Evolutionary conservation across 2,113 vertebrate species (phyloP).

Genomic region (Peromyscus polionotus): DNA sequence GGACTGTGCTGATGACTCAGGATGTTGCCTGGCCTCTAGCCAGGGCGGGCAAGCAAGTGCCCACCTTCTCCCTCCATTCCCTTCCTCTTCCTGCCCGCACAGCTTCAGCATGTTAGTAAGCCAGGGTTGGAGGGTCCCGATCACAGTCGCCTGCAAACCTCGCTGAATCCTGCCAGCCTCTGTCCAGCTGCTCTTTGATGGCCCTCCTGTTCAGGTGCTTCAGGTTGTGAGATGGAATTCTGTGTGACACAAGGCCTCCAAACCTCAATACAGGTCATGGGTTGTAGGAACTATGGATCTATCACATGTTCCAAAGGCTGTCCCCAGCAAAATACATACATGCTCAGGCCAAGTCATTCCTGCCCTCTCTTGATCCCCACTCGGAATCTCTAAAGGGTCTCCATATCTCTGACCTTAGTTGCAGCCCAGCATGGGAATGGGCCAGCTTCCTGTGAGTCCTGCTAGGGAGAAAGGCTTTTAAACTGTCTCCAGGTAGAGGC

Average conservation of each 20-base stretch:
- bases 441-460: rapidly evolving
- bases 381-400: background rate
- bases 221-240: background rate
- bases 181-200: background rate
- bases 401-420: background rate
- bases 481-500: rapidly evolving
- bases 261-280: background rate
- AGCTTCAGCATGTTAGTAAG: background rate
- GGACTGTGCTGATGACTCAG: background rate
- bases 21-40: background rate
- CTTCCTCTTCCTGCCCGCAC: background rate
- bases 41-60: background rate
- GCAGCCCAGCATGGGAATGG: rapidly evolving
- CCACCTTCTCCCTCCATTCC: background rate
- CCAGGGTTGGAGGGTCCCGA: background rate
- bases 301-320: background rate
- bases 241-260: background rate
- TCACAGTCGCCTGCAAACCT: background rate
- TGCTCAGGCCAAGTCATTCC: background rate
- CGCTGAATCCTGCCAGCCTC: background rate
- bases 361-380: background rate
- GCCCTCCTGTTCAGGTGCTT: background rate
- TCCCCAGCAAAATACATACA: too few species aligned
- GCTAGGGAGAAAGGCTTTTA: background rate
- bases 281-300: too few species aligned